Conservation (phyloP, 2,113 vertebrate species). For the Otis tarda region DNA sequence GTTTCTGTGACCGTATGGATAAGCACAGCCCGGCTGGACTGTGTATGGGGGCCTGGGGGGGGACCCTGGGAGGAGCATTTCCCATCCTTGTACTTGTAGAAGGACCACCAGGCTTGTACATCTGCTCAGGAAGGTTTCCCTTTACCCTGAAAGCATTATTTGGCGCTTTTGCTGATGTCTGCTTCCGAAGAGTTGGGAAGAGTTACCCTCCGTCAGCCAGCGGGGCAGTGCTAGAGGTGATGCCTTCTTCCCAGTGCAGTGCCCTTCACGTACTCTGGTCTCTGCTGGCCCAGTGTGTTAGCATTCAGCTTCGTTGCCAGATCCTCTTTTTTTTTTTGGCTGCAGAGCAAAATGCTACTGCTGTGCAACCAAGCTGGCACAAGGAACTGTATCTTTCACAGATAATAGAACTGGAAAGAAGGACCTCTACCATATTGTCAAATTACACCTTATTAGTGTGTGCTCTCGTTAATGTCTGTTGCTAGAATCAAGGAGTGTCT, state of each 20-base stretch:
- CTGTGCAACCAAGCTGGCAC: neutral
- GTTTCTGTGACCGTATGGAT: rapidly evolving
- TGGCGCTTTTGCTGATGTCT: neutral
- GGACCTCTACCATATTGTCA: conserved; percentile 17
- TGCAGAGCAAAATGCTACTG: neutral
- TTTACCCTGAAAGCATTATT: neutral
- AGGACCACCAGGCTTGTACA: rapidly evolving
- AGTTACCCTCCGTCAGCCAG: neutral
- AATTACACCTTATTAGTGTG: conserved; percentile 30
- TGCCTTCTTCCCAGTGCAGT: neutral
- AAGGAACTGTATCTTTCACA: neutral
- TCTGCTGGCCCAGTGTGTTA: neutral
- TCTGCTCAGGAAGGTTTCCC: neutral
- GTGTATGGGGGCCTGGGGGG: neutral
- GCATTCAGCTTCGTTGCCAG: neutral
- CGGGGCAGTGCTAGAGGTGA: neutral
- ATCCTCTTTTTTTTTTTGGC: conserved; percentile 9
- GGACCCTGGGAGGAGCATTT: neutral
- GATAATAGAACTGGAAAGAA: conserved; percentile 10
- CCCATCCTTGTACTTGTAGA: neutral
- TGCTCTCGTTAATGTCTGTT: neutral
- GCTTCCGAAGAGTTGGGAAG: neutral
- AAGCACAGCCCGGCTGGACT: rapidly evolving
- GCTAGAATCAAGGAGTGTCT: neutral
- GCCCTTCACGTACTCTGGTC: neutral